Percentiles rank a stretch among this genome's conserved stretches.
Conservation (phyloP, 1,140 invertebrate species). For the Archegozetes longisetosus region DNA sequence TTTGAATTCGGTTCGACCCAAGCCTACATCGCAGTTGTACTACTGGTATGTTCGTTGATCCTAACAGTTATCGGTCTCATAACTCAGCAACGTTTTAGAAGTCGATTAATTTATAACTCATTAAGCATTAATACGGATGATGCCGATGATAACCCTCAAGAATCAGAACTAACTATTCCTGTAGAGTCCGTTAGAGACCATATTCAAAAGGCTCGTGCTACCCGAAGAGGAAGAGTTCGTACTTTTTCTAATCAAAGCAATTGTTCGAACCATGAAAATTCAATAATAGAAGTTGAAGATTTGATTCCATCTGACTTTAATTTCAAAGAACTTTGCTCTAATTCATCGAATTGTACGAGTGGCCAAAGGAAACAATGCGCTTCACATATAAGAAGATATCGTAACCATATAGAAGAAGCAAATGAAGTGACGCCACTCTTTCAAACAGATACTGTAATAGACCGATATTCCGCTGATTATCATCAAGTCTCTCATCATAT, state of each 20-base stretch:
- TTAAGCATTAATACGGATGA: background rate
- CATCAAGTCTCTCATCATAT: constrained; percentile 62
- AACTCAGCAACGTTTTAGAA: constrained; percentile 40
- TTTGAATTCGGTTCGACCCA: constrained; percentile 60
- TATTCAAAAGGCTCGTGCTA: background rate
- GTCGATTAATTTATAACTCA: background rate
- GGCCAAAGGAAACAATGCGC: constrained; percentile 34
- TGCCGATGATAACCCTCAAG: background rate
- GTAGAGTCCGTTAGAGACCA: background rate
- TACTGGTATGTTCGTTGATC: constrained; percentile 45
- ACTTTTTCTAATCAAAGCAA: background rate
- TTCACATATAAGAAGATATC: constrained; percentile 35
- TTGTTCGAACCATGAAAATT: background rate
- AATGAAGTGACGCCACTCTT: background rate
- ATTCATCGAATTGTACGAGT: background rate
- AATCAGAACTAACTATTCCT: background rate
- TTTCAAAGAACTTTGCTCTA: background rate
- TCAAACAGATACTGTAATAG: background rate
- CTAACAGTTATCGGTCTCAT: constrained; percentile 50
- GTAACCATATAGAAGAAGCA: constrained; percentile 10
- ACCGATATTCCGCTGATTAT: constrained; percentile 16
- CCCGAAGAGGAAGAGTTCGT: background rate
- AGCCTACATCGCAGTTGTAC: constrained; percentile 42
- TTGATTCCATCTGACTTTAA: background rate
- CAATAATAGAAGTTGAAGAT: constrained; percentile 9